phyloP scores from a whole-genome alignment of 1,140 invertebrate genomes.

The Berghia stephanieae region DNA sequence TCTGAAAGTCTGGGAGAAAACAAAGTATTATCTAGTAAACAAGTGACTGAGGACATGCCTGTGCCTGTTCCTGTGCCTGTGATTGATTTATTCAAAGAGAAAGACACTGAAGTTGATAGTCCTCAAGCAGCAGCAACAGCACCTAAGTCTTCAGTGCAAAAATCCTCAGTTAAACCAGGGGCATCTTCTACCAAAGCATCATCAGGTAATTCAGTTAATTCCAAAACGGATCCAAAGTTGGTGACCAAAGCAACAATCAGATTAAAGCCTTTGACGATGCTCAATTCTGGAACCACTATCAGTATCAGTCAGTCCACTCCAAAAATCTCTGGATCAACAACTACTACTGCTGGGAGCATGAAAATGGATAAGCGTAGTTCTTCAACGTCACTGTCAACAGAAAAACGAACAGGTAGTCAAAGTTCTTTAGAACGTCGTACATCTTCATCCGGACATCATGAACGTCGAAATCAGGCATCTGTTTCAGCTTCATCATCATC shows the following conservation, averaged over 20 bases:
- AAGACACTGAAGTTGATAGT: constrained; percentile 9
- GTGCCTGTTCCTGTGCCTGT: neutral
- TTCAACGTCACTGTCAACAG: constrained; percentile 15
- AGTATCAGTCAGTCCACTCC: constrained; percentile 39
- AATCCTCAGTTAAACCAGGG: constrained; percentile 35
- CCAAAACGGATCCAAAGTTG: constrained; percentile 56
- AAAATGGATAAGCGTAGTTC: constrained; percentile 25
- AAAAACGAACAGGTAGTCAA: constrained; percentile 23
- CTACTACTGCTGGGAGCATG: neutral
- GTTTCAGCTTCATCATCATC: constrained; percentile 4
- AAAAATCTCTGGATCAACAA: constrained; percentile 18
- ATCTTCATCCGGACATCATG: constrained; percentile 13
- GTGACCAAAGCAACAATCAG: constrained; percentile 63
- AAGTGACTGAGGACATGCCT: neutral
- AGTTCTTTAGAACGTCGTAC: constrained; percentile 9
- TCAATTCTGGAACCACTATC: constrained; percentile 47
- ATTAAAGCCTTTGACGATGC: constrained; percentile 61
- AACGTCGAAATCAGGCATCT: constrained; percentile 25
- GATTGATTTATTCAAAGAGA: constrained; percentile 30
- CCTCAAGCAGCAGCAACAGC: constrained; percentile 26
- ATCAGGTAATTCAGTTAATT: constrained; percentile 27
- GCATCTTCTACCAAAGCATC: constrained; percentile 46
- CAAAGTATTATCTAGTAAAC: neutral
- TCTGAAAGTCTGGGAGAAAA: constrained; percentile 21
- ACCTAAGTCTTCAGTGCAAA: constrained; percentile 43